Conservation (phyloP, 2,113 vertebrate genomes). For the Myiopsitta monachus region DNA sequence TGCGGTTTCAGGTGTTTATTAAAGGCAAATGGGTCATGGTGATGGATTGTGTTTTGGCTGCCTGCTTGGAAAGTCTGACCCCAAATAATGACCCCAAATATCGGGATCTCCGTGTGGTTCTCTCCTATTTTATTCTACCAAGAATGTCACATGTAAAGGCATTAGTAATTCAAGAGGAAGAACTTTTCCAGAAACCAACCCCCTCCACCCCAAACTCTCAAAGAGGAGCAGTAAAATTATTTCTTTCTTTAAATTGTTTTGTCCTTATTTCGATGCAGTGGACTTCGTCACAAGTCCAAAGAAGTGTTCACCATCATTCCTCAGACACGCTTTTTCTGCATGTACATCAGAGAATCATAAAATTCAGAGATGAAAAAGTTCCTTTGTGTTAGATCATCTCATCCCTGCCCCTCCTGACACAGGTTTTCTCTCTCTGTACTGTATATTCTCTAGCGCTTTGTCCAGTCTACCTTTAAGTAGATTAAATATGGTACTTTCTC, state of each 20-base stretch:
- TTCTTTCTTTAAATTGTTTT: neutral
- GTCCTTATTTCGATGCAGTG: neutral
- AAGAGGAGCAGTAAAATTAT: neutral
- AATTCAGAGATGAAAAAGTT: neutral
- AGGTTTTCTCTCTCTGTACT: neutral
- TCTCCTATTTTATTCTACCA: neutral
- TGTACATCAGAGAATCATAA: neutral
- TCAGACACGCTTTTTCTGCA: neutral
- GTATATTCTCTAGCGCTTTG: slow-evolving; percentile 42
- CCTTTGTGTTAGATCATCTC: neutral
- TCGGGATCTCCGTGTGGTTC: neutral
- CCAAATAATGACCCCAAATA: neutral
- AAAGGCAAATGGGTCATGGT: neutral
- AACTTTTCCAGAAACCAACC: neutral
- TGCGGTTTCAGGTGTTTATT: neutral
- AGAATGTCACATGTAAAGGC: neutral
- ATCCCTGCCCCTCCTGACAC: neutral
- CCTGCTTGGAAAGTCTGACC: neutral
- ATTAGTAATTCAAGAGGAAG: neutral
- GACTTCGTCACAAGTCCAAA: neutral
- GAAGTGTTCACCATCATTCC: neutral
- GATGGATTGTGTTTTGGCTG: neutral
- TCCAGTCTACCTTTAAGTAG: slow-evolving; percentile 50
- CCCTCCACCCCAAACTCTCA: neutral
- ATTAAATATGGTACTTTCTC: slow-evolving; percentile 66